Evolutionary conservation across 2,113 vertebrate genomes (phyloP), one percentile per base, ranked within the genome.

Genomic region (chimpanzee (Pan troglodytes)): DNA sequence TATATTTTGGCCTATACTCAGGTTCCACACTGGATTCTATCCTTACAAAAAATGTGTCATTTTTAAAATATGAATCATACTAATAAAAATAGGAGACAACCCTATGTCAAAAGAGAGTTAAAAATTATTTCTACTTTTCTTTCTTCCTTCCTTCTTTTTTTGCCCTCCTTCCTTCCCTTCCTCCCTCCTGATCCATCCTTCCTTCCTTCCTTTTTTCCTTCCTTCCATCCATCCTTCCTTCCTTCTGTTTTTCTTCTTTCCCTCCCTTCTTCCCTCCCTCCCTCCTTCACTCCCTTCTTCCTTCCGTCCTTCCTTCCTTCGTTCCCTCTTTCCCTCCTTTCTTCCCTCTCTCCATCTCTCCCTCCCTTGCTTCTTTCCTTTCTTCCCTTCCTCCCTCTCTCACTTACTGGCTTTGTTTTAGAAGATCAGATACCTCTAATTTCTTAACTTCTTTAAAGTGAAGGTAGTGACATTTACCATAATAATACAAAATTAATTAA

Each of bases 401-500:
- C 61, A 64, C 20, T 48, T 22, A 48, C 25, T 64, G 18, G 5
- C 16, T 48, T 32, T 70, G 22, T 94, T 40, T 64, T 45, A 45
- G 45, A 45, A 81, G 23, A 32, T 48, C 4, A 75, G 6, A 61
- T 2, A n/a, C 13, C 57, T 90, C 23, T 86, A 55, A 90, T 55
- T 67, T 90, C 32, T 57, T 35, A 27, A 61, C 48, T 79, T 80
- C 3, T 61, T 61, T 86, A n/a, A 73, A 86, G 13, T 45, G 82
- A 80, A 12, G 17, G 17, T 72, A 43, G 23, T 96, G 23, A 80
- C 12, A 61, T 43, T 40, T 79, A 18, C 6, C 67, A 64, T 55
- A 86, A 64, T 32, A 75, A 73, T 81, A 52, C 32, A 55, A 91
- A 75, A 59, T 35, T 48, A 88, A 35, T 73, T 91, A 45, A 91